Percentiles rank a stretch among this genome's conserved stretches.
Evolutionary conservation across 2,797 vertebrate genomes (phyloP).

Genomic region (Peromyscus attwateri): DNA sequence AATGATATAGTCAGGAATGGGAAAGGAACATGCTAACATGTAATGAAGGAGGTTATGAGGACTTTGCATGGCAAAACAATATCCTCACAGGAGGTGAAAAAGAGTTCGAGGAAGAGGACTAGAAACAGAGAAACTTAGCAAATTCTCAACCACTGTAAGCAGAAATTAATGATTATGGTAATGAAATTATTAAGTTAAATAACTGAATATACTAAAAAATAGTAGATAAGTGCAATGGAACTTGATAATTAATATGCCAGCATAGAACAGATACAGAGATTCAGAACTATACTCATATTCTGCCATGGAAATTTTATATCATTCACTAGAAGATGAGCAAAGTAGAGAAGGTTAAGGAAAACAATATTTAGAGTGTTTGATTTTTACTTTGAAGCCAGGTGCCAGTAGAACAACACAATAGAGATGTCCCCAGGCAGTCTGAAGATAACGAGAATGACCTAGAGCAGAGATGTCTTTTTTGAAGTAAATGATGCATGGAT

Average conservation of each 20-base stretch:
- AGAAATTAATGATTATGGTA: background rate
- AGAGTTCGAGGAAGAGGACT: background rate
- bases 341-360: background rate
- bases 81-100: background rate
- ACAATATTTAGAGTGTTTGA: background rate
- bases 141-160: background rate
- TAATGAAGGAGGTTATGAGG: background rate
- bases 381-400: conserved; percentile 1
- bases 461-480: background rate
- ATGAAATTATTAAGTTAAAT: background rate
- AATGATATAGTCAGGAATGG: background rate
- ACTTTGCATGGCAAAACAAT: background rate
- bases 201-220: background rate
- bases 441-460: background rate
- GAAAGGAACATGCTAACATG: background rate
- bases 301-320: background rate
- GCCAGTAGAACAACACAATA: background rate
- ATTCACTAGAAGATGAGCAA: background rate
- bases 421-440: background rate
- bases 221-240: background rate
- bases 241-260: background rate
- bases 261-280: background rate
- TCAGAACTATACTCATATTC: background rate
- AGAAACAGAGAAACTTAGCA: background rate
- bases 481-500: background rate